Conservation (phyloP, 1,140 invertebrate genomes). For the Apis laboriosa region DNA sequence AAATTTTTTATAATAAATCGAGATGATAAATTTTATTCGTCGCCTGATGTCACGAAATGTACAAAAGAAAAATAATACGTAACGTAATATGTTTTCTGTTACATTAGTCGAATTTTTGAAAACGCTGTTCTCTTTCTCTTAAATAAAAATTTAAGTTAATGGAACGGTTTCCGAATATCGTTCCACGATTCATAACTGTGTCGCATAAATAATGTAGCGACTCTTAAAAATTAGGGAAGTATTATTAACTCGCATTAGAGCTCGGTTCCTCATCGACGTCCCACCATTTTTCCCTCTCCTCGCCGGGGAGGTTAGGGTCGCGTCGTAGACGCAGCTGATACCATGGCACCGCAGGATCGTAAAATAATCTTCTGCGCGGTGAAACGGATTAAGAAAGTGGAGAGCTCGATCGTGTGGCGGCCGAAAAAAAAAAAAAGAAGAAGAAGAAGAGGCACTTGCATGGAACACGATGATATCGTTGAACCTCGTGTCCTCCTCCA, state of each 20-base stretch:
- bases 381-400: constrained; percentile 63
- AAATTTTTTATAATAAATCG: too few species aligned
- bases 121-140: too few species aligned
- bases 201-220: constrained; percentile 75
- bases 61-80: too few species aligned
- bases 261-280: constrained; percentile 50
- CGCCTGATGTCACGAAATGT: too few species aligned
- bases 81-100: too few species aligned
- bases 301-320: constrained; percentile 35
- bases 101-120: too few species aligned
- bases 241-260: constrained; percentile 76
- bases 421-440: constrained; percentile 16
- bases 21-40: too few species aligned
- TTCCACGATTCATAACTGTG: constrained; percentile 51
- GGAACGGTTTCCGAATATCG: constrained; percentile 42
- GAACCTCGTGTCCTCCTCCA: background rate
- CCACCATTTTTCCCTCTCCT: constrained; percentile 21
- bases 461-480: constrained; percentile 16
- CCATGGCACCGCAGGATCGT: constrained; percentile 68
- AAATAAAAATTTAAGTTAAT: too few species aligned
- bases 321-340: constrained; percentile 72
- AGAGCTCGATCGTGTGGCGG: constrained; percentile 28
- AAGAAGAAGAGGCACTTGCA: constrained; percentile 20
- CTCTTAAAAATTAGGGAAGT: constrained; percentile 74
- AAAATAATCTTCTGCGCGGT: constrained; percentile 70